Base-by-base conservation (phyloP, 2,888 invertebrate species). In the Oxyscelio sp. region DNA sequence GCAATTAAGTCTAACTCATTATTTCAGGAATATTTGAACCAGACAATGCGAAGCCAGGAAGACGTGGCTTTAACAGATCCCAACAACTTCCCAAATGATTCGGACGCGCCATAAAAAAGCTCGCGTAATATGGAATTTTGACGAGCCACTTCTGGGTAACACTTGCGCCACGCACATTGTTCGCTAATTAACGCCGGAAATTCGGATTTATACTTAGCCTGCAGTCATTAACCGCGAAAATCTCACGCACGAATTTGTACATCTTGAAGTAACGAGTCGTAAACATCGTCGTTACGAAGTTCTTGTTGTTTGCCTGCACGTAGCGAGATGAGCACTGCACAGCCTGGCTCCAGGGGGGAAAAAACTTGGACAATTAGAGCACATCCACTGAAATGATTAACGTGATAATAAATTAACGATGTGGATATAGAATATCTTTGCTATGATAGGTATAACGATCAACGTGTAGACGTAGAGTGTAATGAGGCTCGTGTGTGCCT, bases 401-500 rank as follows among this genome's bases (percentile, higher is more conserved):
- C 73, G 38, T 50, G 78, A 70, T 79, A 74, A 85, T 81, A 83
- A 85, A 83, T 81, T 86, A 79, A 86, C 82, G 84, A 86, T 73
- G 83, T 79, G 78, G 83, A 79, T 84, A 86, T 82, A 81, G 75
- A 75, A 86, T 86, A 82, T 71, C 81, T 48, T 59, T 63, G 45
- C 54, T 82, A 74, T 59, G 74, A 48, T 79, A 78, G 71, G 38
- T 78, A 79, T 87, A 89, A 85, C 86, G 85, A 87, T 85, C 87
- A 54, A 45, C 71, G 22, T 61, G 56, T 40, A 75, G 77, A 73
- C 52, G 73, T 52, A 45, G 54, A 79, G 86, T 87, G 87, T 93
- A 93, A 93, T 93, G 93, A 93, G 93, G 91, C 91, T 93, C 92
- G 92, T 91, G 91, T 92, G 91, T 91, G 92, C 90, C 48, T 85